phyloP scores from a whole-genome alignment of 2,797 vertebrate species.

The Delichon dasypus region DNA sequence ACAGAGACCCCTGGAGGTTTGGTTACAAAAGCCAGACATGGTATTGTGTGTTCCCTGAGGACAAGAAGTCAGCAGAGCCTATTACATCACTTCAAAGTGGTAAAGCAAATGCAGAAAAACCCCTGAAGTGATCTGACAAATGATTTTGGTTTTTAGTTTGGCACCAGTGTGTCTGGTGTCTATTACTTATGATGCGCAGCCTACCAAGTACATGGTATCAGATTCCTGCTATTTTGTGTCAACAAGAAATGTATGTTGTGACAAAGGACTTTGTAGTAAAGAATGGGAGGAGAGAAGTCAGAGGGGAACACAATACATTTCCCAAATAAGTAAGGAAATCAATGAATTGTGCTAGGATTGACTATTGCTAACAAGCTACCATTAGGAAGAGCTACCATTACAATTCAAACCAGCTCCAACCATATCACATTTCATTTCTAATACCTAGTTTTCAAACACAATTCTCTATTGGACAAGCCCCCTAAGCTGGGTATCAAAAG shows the following conservation, averaged over 20 bases:
- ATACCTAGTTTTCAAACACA: neutral
- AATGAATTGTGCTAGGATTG: neutral
- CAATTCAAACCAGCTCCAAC: neutral
- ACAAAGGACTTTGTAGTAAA: slow-evolving; percentile 50
- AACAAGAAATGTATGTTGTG: slow-evolving; percentile 52
- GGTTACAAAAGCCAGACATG: slow-evolving; percentile 41
- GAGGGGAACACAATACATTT: neutral
- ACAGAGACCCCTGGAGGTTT: neutral
- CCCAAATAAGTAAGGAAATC: neutral
- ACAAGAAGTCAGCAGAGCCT: slow-evolving; percentile 36
- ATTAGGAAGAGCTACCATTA: neutral
- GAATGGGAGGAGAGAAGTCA: slow-evolving; percentile 7
- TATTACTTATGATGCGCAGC: slow-evolving; percentile 1
- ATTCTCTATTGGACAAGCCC: neutral
- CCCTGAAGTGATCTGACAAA: slow-evolving; percentile 57
- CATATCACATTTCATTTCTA: neutral
- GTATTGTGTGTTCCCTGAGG: slow-evolving; percentile 36
- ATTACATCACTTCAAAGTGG: slow-evolving; percentile 48
- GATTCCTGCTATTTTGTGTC: slow-evolving; percentile 24
- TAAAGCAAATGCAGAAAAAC: slow-evolving; percentile 30
- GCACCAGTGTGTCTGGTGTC: slow-evolving; percentile 71
- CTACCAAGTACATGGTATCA: neutral
- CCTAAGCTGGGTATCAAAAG: neutral
- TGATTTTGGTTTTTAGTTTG: slow-evolving; percentile 36
- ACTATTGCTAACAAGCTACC: neutral